These are phyloP conservation scores for Lanistes nyassanus DNA, from an alignment of 1,140 invertebrate species.

Conservation along the genomic window DNA sequence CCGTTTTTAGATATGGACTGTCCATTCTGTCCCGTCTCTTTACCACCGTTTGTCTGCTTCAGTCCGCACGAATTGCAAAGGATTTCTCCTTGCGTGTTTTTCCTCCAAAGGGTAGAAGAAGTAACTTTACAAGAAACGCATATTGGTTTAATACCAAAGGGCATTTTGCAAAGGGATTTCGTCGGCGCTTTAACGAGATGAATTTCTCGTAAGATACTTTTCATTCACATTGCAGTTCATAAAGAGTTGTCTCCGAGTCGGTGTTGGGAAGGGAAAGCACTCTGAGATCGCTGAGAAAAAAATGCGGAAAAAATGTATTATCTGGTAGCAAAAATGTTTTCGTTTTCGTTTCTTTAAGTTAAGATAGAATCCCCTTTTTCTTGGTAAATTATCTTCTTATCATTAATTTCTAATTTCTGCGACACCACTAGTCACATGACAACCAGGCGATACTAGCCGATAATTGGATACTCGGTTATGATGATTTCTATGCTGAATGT, in stretches of 20 bases:
- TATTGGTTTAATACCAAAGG: slow-evolving; percentile 73
- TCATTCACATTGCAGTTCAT: no score
- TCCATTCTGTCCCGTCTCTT: slow-evolving; percentile 21
- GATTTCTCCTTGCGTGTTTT: slow-evolving; percentile 72
- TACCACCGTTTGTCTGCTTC: slow-evolving; percentile 45
- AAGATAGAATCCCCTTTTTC: no score
- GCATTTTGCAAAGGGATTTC: slow-evolving; percentile 68
- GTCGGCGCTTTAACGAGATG: no score
- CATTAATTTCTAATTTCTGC: no score
- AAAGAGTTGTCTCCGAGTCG: no score
- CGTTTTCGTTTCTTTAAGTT: no score
- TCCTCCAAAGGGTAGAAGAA: slow-evolving; percentile 73
- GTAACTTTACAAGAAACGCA: slow-evolving; percentile 73
- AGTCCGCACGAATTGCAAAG: slow-evolving; percentile 73
- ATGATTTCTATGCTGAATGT: background rate
- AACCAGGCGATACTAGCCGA: slow-evolving; percentile 1
- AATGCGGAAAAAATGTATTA: no score
- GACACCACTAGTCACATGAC: slow-evolving; percentile 28
- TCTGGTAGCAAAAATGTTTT: no score
- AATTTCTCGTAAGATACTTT: no score
- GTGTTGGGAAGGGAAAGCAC: no score
- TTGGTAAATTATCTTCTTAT: no score
- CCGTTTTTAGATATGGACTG: slow-evolving; percentile 25
- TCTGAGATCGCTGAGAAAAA: no score
- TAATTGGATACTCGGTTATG: background rate